phyloP scores from a whole-genome alignment of 2,113 vertebrate species.

The Amazona vittata region DNA sequence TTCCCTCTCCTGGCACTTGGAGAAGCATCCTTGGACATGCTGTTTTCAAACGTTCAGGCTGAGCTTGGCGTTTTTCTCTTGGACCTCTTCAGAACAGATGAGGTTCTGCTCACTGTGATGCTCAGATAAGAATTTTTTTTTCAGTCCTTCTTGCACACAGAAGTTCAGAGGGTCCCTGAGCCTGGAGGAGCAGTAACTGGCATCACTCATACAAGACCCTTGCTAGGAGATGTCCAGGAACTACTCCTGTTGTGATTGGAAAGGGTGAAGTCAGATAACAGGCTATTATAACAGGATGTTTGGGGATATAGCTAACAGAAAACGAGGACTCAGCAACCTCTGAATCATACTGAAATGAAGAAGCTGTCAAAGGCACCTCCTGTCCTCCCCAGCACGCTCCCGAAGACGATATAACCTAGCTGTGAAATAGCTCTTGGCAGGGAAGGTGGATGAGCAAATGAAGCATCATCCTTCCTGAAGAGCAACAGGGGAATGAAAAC shows the following conservation, averaged over 20 bases:
- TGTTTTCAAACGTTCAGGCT: not conserved
- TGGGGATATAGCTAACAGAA: not conserved
- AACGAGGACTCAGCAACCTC: not conserved
- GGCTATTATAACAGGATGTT: not conserved
- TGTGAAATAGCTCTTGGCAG: conserved; percentile 34
- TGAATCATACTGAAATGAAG: not conserved
- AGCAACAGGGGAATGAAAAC: conserved; percentile 16
- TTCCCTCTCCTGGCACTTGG: not conserved
- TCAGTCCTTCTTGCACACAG: not conserved
- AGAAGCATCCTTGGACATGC: not conserved
- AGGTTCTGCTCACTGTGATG: not conserved
- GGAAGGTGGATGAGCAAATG: conserved; percentile 7
- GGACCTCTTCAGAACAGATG: not conserved
- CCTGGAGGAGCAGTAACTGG: not conserved
- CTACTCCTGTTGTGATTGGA: not conserved
- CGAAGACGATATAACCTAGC: not conserved
- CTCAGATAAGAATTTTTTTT: not conserved
- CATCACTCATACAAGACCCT: not conserved
- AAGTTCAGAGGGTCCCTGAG: not conserved
- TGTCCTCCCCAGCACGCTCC: not conserved
- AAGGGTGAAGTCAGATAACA: not conserved
- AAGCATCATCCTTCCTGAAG: conserved; percentile 38
- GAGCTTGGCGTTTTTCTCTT: not conserved
- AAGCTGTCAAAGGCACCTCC: conserved; percentile 10
- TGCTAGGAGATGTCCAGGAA: not conserved